Percentiles rank a stretch among this genome's conserved stretches.
Conservation (phyloP, 2,888 invertebrate species). For the Drosophila gaucha region DNA sequence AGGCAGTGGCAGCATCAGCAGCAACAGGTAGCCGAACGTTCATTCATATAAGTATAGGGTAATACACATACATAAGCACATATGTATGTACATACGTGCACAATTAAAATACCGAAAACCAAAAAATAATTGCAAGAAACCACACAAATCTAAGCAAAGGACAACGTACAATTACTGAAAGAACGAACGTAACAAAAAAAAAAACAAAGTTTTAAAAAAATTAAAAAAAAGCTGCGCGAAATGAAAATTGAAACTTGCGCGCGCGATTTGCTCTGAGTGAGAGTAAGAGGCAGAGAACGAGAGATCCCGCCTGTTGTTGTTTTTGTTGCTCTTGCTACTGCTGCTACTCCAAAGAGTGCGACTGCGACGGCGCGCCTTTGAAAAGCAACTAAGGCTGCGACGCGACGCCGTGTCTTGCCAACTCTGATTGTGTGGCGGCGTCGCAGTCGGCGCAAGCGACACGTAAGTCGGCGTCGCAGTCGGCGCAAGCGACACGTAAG, state of each 20-base stretch:
- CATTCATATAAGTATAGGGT: not conserved
- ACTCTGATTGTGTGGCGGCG: constrained; percentile 34
- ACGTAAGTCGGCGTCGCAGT: constrained; percentile 8
- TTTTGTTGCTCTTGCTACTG: constrained; percentile 5
- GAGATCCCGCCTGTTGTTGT: constrained; percentile 8
- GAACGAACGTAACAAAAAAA: constrained; percentile 9
- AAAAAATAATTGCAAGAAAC: constrained; percentile 14
- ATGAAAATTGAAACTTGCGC: constrained; percentile 25
- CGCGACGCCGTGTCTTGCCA: constrained; percentile 26
- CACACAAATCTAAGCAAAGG: constrained; percentile 12
- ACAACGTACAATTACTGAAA: constrained; percentile 27
- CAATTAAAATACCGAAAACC: constrained; percentile 24
- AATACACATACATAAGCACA: not conserved
- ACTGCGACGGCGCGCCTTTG: constrained; percentile 50
- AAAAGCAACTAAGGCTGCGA: constrained; percentile 36
- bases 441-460: constrained; percentile 8
- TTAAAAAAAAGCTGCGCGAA: constrained; percentile 23
- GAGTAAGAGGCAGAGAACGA: constrained; percentile 2
- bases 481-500: constrained; percentile 37
- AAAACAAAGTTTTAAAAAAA: constrained; percentile 3
- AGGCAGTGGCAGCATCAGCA: constrained; percentile 11
- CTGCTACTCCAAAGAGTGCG: constrained; percentile 20
- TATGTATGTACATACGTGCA: not conserved
- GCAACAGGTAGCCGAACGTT: constrained; percentile 12
- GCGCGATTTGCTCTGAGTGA: constrained; percentile 21